These are phyloP conservation scores for Myocastor coypus DNA, from an alignment of 2,113 vertebrate genomes.

Conservation along the genomic window DNA sequence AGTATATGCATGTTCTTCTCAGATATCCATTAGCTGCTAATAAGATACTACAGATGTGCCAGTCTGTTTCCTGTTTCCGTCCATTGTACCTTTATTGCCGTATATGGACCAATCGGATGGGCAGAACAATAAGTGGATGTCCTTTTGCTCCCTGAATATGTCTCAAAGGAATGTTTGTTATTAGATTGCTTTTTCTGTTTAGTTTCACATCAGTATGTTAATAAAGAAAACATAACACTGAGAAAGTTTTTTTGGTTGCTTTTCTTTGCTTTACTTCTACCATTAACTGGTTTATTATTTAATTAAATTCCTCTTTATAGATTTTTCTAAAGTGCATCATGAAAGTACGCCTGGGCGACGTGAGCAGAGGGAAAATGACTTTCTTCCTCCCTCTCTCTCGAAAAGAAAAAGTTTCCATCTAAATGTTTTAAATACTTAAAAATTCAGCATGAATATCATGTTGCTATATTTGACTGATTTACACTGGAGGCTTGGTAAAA, in stretches of 20 bases:
- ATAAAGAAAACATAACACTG: slow-evolving; percentile 87
- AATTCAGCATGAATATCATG: slow-evolving; percentile 83
- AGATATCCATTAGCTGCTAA: slow-evolving; percentile 91
- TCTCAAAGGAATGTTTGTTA: slow-evolving; percentile 91
- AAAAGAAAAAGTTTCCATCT: slow-evolving; percentile 80
- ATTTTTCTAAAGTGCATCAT: slow-evolving; percentile 73
- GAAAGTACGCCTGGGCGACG: slow-evolving; percentile 61
- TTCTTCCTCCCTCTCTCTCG: slow-evolving; percentile 30
- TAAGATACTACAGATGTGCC: slow-evolving; percentile 92
- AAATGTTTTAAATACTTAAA: slow-evolving; percentile 82
- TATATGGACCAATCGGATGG: slow-evolving; percentile 92
- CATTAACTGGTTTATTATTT: slow-evolving; percentile 83
- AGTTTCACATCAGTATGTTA: slow-evolving; percentile 89
- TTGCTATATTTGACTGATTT: slow-evolving; percentile 87
- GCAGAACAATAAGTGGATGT: slow-evolving; percentile 92
- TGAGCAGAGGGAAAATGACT: slow-evolving; percentile 59
- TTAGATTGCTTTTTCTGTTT: slow-evolving; percentile 90
- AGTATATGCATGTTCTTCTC: slow-evolving; percentile 90
- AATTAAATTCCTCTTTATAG: slow-evolving; percentile 79
- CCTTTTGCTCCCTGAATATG: slow-evolving; percentile 90
- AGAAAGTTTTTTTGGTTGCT: slow-evolving; percentile 74
- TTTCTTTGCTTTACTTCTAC: slow-evolving; percentile 69
- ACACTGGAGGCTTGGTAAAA: slow-evolving; percentile 85
- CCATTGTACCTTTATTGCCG: slow-evolving; percentile 91
- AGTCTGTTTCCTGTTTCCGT: slow-evolving; percentile 92